phyloP scores from a whole-genome alignment of 2,888 invertebrate species.

The Eustalomyia histrio region DNA sequence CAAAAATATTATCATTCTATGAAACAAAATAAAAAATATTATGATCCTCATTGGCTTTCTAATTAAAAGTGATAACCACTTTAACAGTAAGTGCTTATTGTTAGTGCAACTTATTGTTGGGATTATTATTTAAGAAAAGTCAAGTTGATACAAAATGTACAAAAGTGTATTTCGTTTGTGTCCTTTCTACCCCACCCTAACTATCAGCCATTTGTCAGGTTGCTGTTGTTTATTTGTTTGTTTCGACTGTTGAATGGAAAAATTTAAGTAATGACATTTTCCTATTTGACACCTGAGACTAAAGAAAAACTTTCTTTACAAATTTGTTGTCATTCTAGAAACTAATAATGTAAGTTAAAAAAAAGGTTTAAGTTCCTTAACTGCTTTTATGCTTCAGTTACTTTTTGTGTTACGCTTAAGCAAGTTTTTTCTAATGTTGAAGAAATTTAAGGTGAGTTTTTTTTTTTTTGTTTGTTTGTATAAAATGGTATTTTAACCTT shows the following conservation, averaged over 20 bases:
- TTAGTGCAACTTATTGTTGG: not conserved
- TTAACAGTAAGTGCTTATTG: no score
- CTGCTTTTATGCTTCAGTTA: constrained; percentile 33
- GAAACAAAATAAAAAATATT: no score
- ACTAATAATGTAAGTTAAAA: not conserved
- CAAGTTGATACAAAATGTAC: not conserved
- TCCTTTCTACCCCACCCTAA: not conserved
- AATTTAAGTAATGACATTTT: constrained; percentile 9
- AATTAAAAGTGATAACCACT: no score
- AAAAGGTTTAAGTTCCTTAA: constrained; percentile 29
- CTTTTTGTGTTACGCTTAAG: constrained; percentile 16
- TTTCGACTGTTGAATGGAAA: constrained; percentile 1
- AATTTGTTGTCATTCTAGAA: constrained; percentile 13
- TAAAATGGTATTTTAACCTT: not conserved
- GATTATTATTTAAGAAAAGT: not conserved
- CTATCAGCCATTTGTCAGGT: not conserved
- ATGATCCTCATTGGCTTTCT: no score
- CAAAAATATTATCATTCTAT: no score
- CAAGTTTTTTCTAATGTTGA: not conserved
- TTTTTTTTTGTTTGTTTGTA: not conserved
- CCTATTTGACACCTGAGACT: constrained; percentile 15
- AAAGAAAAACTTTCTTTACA: not conserved
- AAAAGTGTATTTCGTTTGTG: not conserved
- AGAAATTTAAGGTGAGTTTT: not conserved
- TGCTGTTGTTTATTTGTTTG: not conserved